Evolutionary conservation across 2,113 vertebrate species (phyloP).

Genomic region (Hydropotes inermis): DNA sequence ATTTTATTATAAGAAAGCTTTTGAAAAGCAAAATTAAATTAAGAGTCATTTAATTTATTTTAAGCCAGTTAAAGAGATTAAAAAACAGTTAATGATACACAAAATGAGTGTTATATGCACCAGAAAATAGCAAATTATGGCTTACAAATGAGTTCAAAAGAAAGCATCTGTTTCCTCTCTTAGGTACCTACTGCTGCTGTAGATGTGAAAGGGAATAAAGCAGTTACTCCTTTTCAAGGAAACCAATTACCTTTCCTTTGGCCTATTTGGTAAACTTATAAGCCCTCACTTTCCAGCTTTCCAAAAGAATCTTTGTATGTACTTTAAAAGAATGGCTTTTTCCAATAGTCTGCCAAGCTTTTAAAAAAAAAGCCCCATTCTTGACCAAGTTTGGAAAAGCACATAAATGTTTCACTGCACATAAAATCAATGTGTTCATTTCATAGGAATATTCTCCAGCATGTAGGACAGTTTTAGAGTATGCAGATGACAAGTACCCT

Average conservation of each 20-base stretch:
- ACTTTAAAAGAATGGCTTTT: constrained; percentile 57
- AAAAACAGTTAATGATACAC: not conserved
- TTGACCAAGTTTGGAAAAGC: constrained; percentile 66
- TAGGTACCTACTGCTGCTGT: not conserved
- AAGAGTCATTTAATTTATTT: constrained; percentile 28
- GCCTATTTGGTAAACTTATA: constrained; percentile 26
- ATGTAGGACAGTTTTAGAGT: not conserved
- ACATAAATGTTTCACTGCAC: constrained; percentile 23
- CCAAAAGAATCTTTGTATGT: constrained; percentile 51
- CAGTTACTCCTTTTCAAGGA: not conserved
- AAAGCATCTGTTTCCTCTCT: not conserved
- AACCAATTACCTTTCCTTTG: constrained; percentile 35
- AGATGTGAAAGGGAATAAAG: not conserved
- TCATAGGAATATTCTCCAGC: constrained; percentile 2
- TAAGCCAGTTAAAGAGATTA: constrained; percentile 11
- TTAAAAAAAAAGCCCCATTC: constrained; percentile 44
- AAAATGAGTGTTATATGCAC: not conserved
- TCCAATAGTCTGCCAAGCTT: constrained; percentile 53
- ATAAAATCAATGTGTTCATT: constrained; percentile 32
- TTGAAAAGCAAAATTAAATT: constrained; percentile 33
- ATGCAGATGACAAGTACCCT: not conserved
- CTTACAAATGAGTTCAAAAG: constrained; percentile 27
- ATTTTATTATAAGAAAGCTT: constrained; percentile 16
- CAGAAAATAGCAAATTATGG: constrained; percentile 14
- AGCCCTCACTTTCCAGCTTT: constrained; percentile 47